A percentile compares a stretch with the other conserved stretches of the same genome.
These are phyloP conservation scores for Dunckerocampus dactyliophorus DNA, from an alignment of 2,113 vertebrate species.

Conservation along the genomic window DNA sequence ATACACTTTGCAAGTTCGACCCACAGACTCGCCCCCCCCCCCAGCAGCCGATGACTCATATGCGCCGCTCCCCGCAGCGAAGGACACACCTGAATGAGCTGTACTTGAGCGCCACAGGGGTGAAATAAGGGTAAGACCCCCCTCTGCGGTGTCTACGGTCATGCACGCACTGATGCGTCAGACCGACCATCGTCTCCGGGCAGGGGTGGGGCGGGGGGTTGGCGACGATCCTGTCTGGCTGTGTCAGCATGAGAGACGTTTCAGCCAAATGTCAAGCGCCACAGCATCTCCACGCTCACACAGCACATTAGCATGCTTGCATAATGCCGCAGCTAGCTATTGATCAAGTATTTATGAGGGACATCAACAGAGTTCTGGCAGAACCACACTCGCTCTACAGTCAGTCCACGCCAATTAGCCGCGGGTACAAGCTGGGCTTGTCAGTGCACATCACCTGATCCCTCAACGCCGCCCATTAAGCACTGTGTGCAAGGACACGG, in stretches of 20 bases:
- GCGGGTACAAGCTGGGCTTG: conserved; percentile 51
- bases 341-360: neutral
- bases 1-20: too few relatives aligned
- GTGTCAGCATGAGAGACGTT: conserved; percentile 63
- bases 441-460: conserved; percentile 57
- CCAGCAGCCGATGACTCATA: conserved; percentile 36
- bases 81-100: conserved; percentile 37
- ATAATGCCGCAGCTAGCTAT: neutral
- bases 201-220: conserved; percentile 27
- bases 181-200: conserved; percentile 47
- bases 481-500: neutral
- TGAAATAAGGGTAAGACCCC: conserved; percentile 41
- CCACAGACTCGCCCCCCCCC: neutral
- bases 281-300: conserved; percentile 14
- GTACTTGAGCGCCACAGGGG: conserved; percentile 34
- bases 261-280: conserved; percentile 57
- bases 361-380: neutral
- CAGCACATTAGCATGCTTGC: conserved; percentile 10
- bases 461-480: conserved; percentile 37
- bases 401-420: conserved; percentile 60
- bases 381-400: conserved; percentile 42
- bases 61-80: conserved; percentile 27
- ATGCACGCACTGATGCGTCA: conserved; percentile 48
- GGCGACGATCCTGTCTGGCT: conserved; percentile 45
- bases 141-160: conserved; percentile 17